These are phyloP conservation scores for Nasonia longicornis DNA, from an alignment of 1,140 invertebrate species.

Conservation along the genomic window DNA sequence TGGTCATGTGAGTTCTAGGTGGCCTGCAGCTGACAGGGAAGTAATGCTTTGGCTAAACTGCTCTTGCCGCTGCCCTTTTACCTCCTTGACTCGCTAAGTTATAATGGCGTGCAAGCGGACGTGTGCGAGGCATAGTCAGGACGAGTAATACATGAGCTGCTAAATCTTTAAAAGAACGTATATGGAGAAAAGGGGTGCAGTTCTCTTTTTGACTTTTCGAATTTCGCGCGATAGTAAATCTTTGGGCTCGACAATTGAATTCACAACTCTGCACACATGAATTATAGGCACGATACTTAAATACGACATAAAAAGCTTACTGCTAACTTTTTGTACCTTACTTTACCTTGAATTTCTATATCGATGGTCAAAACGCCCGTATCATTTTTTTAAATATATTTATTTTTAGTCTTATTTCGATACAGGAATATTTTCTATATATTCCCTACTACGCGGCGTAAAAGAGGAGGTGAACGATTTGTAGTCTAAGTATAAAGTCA, in stretches of 20 bases:
- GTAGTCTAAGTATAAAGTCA: not conserved
- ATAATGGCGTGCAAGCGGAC: not conserved
- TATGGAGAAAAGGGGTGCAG: not conserved
- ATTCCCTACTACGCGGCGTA: not conserved
- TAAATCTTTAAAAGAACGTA: not conserved
- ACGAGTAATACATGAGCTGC: not conserved
- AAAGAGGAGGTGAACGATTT: not conserved
- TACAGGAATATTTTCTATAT: not conserved
- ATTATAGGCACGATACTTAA: not conserved
- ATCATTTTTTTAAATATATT: not conserved
- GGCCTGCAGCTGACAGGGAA: constrained; percentile 15
- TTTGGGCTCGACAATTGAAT: not conserved
- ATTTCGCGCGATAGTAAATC: not conserved
- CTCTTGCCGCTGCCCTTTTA: constrained; percentile 8
- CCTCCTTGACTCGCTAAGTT: not conserved
- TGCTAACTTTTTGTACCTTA: not conserved
- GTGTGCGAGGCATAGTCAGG: not conserved
- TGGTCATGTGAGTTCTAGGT: not conserved
- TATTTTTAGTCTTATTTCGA: not conserved
- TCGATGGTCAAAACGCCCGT: not conserved
- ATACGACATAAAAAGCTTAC: too few species aligned
- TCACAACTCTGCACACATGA: not conserved
- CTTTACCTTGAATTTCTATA: not conserved
- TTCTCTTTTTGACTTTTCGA: not conserved
- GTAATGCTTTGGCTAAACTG: constrained; percentile 21